These are phyloP conservation scores for Tachystola acroxantha DNA, from an alignment of 2,888 invertebrate species.

Conservation along the genomic window DNA sequence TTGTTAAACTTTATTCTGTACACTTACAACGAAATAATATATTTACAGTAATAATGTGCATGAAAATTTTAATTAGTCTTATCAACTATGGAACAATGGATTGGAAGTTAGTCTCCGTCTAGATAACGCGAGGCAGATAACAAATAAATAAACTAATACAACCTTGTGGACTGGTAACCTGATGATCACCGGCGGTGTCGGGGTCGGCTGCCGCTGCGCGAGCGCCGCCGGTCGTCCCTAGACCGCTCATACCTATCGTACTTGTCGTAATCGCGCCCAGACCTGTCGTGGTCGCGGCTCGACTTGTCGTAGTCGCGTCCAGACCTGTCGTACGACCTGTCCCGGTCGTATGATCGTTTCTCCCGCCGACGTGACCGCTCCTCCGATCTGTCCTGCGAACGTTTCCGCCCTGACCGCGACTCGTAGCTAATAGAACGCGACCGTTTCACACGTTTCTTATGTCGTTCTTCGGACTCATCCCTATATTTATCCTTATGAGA, in stretches of 20 bases:
- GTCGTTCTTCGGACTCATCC: constrained; percentile 56
- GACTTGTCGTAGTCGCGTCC: constrained; percentile 36
- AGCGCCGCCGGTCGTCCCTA: constrained; percentile 61
- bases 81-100: background rate
- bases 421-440: constrained; percentile 59
- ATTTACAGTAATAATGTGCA: background rate
- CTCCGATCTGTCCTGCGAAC: constrained; percentile 40
- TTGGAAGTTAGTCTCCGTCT: background rate
- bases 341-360: constrained; percentile 41
- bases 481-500: constrained; percentile 50
- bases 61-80: background rate
- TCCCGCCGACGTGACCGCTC: constrained; percentile 44
- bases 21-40: too few relatives aligned
- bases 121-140: background rate
- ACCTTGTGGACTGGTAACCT: constrained; percentile 62
- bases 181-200: constrained; percentile 65
- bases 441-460: constrained; percentile 48
- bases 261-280: constrained; percentile 38
- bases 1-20: too few relatives aligned
- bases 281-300: constrained; percentile 39
- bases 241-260: constrained; percentile 69
- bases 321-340: constrained; percentile 39
- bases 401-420: constrained; percentile 42
- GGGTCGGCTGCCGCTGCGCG: constrained; percentile 52
- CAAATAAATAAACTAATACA: constrained; percentile 38